Percentiles rank a stretch among this genome's conserved stretches.
phyloP scores from a whole-genome alignment of 2,113 vertebrate species.

The Clarias batrachus region DNA sequence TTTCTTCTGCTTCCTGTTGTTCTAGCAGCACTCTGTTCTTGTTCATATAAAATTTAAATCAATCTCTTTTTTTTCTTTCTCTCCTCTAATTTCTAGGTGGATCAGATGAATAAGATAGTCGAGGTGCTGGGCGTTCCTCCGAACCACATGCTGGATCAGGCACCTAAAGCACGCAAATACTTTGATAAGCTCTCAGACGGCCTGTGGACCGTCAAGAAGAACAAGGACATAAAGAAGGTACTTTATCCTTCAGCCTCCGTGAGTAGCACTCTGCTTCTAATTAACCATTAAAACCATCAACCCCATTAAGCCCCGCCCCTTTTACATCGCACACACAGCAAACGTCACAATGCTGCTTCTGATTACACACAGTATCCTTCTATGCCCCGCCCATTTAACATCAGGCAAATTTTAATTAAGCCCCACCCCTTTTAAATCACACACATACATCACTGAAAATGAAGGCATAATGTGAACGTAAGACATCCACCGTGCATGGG shows the following conservation, averaged over 20 bases:
- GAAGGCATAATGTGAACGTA: too few species aligned
- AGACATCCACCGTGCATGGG: too few species aligned
- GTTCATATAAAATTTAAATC: background rate
- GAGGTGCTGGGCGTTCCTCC: slow-evolving; percentile 91
- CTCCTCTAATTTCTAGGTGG: slow-evolving; percentile 70
- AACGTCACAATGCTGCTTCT: background rate
- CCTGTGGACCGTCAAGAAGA: slow-evolving; percentile 90
- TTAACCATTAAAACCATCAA: slow-evolving; percentile 40
- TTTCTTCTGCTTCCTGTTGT: background rate
- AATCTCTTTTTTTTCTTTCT: background rate
- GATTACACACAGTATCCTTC: background rate
- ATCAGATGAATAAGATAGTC: slow-evolving; percentile 95
- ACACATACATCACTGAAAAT: slow-evolving; percentile 3
- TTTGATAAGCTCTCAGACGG: slow-evolving; percentile 92
- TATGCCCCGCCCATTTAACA: too few species aligned
- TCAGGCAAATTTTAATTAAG: too few species aligned
- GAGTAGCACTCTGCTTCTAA: slow-evolving; percentile 55
- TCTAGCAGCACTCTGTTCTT: background rate
- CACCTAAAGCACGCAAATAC: slow-evolving; percentile 92
- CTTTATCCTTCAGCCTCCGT: slow-evolving; percentile 59
- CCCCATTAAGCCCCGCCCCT: slow-evolving; percentile 27
- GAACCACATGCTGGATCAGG: slow-evolving; percentile 90
- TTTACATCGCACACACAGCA: slow-evolving; percentile 1
- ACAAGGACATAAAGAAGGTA: slow-evolving; percentile 95
- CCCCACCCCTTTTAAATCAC: background rate